Evolutionary conservation across 2,888 invertebrate genomes (phyloP), one percentile per base, ranked within the genome.

Genomic region (Calephelis perditalis): DNA sequence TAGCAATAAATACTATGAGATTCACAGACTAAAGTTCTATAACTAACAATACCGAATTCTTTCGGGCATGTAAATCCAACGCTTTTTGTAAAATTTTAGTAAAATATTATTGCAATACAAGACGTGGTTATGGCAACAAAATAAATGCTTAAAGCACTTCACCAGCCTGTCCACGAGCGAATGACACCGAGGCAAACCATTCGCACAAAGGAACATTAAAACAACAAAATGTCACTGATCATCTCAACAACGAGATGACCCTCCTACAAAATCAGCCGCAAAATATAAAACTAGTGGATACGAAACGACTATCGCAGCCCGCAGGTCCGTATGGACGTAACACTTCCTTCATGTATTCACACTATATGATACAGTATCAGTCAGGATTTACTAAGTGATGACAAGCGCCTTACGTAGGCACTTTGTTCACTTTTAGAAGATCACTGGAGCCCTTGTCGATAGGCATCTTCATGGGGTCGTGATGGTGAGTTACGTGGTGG

Each of bases 381-480:
- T 90, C 89, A 86, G 78, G 81, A 82, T 79, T 81, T 77, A 78
- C 84, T 81, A 82, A 72, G 72, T 70, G 76, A 71, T 72, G 67
- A 70, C 75, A 73, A 69, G 72, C 80, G 78, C 91, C 91, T 94
- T 95, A 94, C 94, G 94, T 94, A 71, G 94, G 94, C 83, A 94
- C 94, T 91, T 95, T 95, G 79, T 94, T 94, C 79, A 94, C 95
- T 92, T 95, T 95, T 77, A 95, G 92, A 73, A 95, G 93, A 91
- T 95, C 95, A 74, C 92, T 91, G 89, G 94, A 92, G 78, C 92
- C 92, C 81, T 95, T 95, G 81, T 95, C 95, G 82, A 95, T 91
- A 72, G 94, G 93, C 92, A 94, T 92, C 83, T 93, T 93, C 88
- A 94, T 94, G 68, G 94, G 93, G 80, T 94, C 94, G 85, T 94